These are phyloP conservation scores for Idaea straminata DNA, from an alignment of 2,888 invertebrate genomes.

Conservation along the genomic window DNA sequence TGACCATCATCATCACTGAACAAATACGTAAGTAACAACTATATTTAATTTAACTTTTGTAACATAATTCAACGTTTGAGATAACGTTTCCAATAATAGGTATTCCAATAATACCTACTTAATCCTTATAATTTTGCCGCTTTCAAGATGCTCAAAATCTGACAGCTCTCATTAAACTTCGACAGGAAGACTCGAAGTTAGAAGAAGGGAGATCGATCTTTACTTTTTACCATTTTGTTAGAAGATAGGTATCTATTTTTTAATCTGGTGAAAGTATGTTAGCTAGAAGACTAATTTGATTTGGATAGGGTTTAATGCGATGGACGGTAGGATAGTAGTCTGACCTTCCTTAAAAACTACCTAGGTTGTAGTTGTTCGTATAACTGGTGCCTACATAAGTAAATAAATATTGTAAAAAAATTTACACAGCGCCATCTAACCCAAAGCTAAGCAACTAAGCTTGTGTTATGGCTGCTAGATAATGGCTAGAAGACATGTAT, in stretches of 20 bases:
- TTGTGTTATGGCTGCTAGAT: too few relatives aligned
- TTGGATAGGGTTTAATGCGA: too few relatives aligned
- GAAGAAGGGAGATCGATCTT: constrained; percentile 31
- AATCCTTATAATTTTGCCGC: constrained; percentile 48
- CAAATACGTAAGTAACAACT: background rate
- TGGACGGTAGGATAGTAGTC: too few relatives aligned
- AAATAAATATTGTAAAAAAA: too few relatives aligned
- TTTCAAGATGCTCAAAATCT: constrained; percentile 48
- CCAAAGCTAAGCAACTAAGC: too few relatives aligned
- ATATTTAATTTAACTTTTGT: background rate
- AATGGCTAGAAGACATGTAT: too few relatives aligned
- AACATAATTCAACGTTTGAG: background rate
- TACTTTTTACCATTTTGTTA: constrained; percentile 26
- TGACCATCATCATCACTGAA: background rate
- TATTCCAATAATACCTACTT: constrained; percentile 12
- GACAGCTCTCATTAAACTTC: constrained; percentile 65
- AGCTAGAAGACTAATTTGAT: background rate
- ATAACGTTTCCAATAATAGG: background rate
- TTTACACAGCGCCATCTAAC: too few relatives aligned
- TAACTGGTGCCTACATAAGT: too few relatives aligned
- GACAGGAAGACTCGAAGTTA: constrained; percentile 47
- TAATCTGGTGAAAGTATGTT: constrained; percentile 13
- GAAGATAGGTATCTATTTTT: too few relatives aligned
- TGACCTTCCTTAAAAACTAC: too few relatives aligned
- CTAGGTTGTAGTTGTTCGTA: too few relatives aligned